These are phyloP conservation scores for Hypanus sabinus DNA, from an alignment of 2,113 vertebrate genomes.

Conservation along the genomic window DNA sequence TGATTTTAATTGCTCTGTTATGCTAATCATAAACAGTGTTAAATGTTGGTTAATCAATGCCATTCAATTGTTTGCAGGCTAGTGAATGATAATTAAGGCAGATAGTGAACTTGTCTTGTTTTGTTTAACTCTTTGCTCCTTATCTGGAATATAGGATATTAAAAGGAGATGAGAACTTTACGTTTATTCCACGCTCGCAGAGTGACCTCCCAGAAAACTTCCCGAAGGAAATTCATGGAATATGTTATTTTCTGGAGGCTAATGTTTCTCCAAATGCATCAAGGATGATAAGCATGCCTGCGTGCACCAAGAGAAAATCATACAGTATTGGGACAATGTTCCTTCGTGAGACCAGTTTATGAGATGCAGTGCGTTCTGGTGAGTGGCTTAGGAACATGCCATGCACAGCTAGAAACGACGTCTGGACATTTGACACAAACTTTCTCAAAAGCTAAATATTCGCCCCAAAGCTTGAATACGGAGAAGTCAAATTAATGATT, in stretches of 20 bases:
- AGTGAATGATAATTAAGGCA: background rate
- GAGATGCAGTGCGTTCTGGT: slow-evolving; percentile 59
- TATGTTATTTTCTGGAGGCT: slow-evolving; percentile 94
- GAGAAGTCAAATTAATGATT: background rate
- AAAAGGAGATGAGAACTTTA: slow-evolving; percentile 84
- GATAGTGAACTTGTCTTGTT: background rate
- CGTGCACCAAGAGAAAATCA: slow-evolving; percentile 86
- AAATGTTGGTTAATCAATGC: background rate
- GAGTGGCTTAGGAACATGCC: slow-evolving; percentile 62
- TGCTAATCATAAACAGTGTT: background rate
- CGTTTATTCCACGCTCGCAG: slow-evolving; percentile 85
- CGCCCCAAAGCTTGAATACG: background rate
- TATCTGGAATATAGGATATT: slow-evolving; percentile 65
- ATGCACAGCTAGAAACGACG: slow-evolving; percentile 43
- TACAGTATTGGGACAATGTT: slow-evolving; percentile 99
- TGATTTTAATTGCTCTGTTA: background rate
- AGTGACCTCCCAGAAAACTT: slow-evolving; percentile 98
- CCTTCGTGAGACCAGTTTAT: slow-evolving; percentile 95
- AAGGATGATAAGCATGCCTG: slow-evolving; percentile 71
- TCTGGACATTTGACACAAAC: background rate
- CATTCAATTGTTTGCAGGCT: background rate
- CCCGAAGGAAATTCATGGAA: slow-evolving; percentile 92
- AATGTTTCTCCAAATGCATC: slow-evolving; percentile 74
- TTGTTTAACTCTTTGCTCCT: background rate
- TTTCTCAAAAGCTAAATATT: background rate